Percentiles rank a stretch among this genome's conserved stretches.
phyloP scores from a whole-genome alignment of 2,113 vertebrate genomes.

The Sylvietta virens region DNA sequence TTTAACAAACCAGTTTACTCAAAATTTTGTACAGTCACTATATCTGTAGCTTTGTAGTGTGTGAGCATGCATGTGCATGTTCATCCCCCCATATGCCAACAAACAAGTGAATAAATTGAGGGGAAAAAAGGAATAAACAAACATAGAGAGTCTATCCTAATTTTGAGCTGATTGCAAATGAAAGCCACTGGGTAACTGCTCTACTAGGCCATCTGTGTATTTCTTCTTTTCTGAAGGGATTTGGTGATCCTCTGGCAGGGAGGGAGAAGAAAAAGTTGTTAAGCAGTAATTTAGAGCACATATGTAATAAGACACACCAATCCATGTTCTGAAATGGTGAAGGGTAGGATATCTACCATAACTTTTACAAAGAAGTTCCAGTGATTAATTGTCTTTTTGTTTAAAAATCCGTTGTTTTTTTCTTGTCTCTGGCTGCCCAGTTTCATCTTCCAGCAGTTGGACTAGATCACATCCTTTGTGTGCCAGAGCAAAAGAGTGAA shows the following conservation, averaged over 20 bases:
- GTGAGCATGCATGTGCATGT: fast-evolving
- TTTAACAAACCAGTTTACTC: background rate
- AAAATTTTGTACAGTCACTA: background rate
- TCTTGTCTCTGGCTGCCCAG: background rate
- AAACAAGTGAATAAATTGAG: background rate
- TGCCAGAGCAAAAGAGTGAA: background rate
- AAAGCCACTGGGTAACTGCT: background rate
- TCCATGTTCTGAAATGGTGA: background rate
- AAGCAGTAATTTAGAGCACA: background rate
- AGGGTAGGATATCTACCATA: background rate
- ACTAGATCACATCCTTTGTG: background rate
- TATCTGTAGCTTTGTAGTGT: background rate
- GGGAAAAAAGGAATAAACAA: background rate
- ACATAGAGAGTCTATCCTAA: background rate
- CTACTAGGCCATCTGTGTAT: background rate
- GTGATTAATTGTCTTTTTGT: background rate
- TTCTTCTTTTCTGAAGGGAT: background rate
- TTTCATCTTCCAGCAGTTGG: background rate
- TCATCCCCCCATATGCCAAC: background rate
- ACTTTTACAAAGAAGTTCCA: background rate
- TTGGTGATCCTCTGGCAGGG: background rate
- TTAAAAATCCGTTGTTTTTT: background rate
- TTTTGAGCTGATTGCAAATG: background rate
- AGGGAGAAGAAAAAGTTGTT: background rate
- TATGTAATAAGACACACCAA: background rate